Evolutionary conservation across 92 coral and sea anemone species (phyloP).

Genomic region (Anthopleura xanthogrammica): DNA sequence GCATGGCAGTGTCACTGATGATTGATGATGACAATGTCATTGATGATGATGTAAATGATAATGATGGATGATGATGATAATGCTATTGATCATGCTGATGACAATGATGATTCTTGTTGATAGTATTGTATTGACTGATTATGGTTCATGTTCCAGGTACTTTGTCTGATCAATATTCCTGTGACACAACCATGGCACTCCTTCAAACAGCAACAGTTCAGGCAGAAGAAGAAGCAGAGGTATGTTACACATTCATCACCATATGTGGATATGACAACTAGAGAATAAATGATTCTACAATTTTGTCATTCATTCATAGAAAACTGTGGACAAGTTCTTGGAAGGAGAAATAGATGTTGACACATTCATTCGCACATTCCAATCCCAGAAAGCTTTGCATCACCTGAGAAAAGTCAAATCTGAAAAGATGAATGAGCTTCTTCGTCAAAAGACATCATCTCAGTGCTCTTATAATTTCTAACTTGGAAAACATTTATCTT

Average conservation of each 20-base stretch:
- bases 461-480: slow-evolving; percentile 65
- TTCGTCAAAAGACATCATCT: slow-evolving; percentile 54
- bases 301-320: slow-evolving; percentile 47
- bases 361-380: slow-evolving; percentile 80
- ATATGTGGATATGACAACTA: too few species aligned
- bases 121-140: not conserved
- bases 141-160: slow-evolving; percentile 44
- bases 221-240: slow-evolving; percentile 93
- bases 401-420: slow-evolving; percentile 84
- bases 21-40: not conserved
- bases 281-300: not conserved
- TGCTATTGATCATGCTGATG: not conserved
- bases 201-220: slow-evolving; percentile 82
- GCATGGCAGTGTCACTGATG: too few species aligned
- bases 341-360: slow-evolving; percentile 85
- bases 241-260: not conserved
- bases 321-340: slow-evolving; percentile 85
- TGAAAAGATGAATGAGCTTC: slow-evolving; percentile 84
- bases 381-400: slow-evolving; percentile 71
- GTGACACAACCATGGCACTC: slow-evolving; percentile 88
- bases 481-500: not conserved
- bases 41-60: not conserved
- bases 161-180: slow-evolving; percentile 65
- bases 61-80: not conserved
- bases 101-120: not conserved